Evolutionary conservation across 2,888 invertebrate genomes (phyloP).

Genomic region (Halocaridina rubra): DNA sequence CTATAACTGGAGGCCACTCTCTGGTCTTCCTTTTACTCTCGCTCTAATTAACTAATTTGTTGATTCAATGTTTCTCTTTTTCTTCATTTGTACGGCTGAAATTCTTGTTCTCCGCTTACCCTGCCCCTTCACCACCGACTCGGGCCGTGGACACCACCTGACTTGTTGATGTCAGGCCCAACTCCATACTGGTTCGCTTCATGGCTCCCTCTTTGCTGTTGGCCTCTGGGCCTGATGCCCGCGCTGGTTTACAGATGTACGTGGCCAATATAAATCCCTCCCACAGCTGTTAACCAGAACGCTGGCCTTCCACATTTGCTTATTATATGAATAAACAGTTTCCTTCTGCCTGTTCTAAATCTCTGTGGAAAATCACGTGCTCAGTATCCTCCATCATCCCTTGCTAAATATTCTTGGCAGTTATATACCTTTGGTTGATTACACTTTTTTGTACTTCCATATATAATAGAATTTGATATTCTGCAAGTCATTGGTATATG

Average conservation of each 20-base stretch:
- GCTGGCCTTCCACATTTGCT: background rate
- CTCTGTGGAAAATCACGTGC: too few species aligned
- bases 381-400: too few species aligned
- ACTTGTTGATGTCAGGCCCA: slow-evolving; percentile 45
- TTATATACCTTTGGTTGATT: too few species aligned
- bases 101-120: slow-evolving; percentile 44
- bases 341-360: background rate
- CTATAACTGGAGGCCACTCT: background rate
- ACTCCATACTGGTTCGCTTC: slow-evolving; percentile 56
- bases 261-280: background rate
- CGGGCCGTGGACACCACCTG: slow-evolving; percentile 18
- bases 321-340: background rate
- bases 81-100: slow-evolving; percentile 44
- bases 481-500: too few species aligned
- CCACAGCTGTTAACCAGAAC: background rate
- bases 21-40: too few species aligned
- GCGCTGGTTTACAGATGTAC: slow-evolving; percentile 52
- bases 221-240: slow-evolving; percentile 48
- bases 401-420: background rate
- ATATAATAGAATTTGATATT: too few species aligned
- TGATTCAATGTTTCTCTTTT: slow-evolving; percentile 48
- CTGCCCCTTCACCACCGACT: slow-evolving; percentile 21
- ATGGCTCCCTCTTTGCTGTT: slow-evolving; percentile 54
- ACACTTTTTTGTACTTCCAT: too few species aligned
- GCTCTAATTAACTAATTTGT: background rate